These are phyloP conservation scores for Rhinogobio ventralis DNA, from an alignment of 2,797 vertebrate species.

Conservation along the genomic window DNA sequence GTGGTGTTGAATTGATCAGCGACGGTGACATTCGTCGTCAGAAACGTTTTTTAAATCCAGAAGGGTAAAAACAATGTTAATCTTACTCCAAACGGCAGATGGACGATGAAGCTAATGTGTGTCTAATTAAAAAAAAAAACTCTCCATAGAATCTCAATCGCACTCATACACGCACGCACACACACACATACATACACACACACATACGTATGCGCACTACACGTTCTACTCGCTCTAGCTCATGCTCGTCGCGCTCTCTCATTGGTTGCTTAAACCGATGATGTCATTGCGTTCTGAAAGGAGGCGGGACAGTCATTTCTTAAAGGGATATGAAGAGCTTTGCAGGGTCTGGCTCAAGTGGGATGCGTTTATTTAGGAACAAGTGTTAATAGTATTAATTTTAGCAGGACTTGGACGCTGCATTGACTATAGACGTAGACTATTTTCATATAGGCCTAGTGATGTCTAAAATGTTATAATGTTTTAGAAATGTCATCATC, in stretches of 20 bases:
- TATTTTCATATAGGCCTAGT: too few relatives aligned
- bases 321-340: constrained; percentile 71
- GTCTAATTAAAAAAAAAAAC: constrained; percentile 10
- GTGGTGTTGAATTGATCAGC: not conserved
- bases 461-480: too few relatives aligned
- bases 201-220: constrained; percentile 62
- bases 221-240: constrained; percentile 59
- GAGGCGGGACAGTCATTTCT: constrained; percentile 61
- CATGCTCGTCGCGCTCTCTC: constrained; percentile 55
- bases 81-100: constrained; percentile 28
- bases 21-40: constrained; percentile 7
- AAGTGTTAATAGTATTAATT: not conserved
- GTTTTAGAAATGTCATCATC: too few relatives aligned
- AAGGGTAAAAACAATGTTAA: constrained; percentile 6
- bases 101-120: constrained; percentile 10
- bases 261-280: constrained; percentile 71
- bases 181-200: constrained; percentile 59
- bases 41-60: constrained; percentile 9
- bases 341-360: not conserved
- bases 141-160: not conserved
- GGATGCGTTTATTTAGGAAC: constrained; percentile 56
- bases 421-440: too few relatives aligned
- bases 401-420: too few relatives aligned
- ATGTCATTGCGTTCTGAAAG: constrained; percentile 65
- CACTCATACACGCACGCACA: constrained; percentile 34